Conservation (phyloP, 2,113 vertebrate genomes). For the Meles meles region DNA sequence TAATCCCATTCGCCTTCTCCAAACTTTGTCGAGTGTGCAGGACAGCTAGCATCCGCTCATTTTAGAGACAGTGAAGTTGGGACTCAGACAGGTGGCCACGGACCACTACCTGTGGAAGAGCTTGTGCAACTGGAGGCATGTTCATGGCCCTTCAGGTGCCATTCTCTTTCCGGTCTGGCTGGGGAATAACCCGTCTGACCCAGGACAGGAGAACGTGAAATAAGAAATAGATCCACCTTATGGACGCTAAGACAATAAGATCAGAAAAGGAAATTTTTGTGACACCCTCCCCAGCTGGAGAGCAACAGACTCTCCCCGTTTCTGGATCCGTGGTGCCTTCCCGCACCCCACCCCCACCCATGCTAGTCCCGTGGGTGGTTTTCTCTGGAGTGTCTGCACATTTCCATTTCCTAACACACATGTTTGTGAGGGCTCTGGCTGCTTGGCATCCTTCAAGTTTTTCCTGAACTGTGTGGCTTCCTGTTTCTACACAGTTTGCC, state of each 20-base stretch:
- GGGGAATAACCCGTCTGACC: neutral
- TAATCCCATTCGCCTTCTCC: neutral
- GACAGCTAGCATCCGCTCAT: neutral
- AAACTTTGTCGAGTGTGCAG: neutral
- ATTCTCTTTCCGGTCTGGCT: neutral
- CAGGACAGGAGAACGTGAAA: neutral
- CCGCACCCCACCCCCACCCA: rapidly evolving
- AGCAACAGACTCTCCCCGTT: neutral
- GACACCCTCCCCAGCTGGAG: neutral
- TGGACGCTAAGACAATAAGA: neutral
- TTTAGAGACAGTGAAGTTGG: neutral
- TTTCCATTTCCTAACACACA: neutral
- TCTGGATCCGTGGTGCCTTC: neutral
- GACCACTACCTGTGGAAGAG: neutral
- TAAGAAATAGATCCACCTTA: neutral
- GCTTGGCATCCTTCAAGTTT: neutral
- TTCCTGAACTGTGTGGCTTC: neutral
- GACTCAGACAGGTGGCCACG: neutral
- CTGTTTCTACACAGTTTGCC: neutral
- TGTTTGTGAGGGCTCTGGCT: neutral
- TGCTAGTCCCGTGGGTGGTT: too few species aligned
- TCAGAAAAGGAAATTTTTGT: neutral
- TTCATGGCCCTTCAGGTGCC: rapidly evolving
- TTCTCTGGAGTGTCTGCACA: neutral
- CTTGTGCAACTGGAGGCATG: rapidly evolving